Evolutionary conservation across 2,797 vertebrate species (phyloP).

Genomic region (Rhinichthys osculus): DNA sequence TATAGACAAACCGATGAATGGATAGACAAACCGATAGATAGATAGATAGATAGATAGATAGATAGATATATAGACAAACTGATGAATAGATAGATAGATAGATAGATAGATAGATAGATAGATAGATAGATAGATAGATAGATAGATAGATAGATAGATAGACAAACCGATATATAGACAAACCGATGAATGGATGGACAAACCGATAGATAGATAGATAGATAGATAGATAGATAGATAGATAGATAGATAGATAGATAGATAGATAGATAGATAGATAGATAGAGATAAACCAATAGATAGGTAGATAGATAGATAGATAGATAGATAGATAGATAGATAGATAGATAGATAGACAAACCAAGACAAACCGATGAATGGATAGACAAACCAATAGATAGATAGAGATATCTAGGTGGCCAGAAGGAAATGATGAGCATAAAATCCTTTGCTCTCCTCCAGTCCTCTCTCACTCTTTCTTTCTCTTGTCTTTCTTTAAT

Average conservation of each 20-base stretch:
- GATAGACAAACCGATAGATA: too few relatives aligned
- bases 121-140: not conserved
- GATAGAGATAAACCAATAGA: not conserved
- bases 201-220: not conserved
- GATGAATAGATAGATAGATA: constrained; percentile 12
- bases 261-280: not conserved
- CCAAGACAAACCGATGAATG: too few relatives aligned
- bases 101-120: not conserved
- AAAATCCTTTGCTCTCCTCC: not conserved
- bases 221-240: not conserved
- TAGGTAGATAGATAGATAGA: not conserved
- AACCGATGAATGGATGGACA: too few relatives aligned
- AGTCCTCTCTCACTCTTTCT: not conserved
- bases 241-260: too few relatives aligned
- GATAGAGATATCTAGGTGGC: not conserved
- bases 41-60: not conserved
- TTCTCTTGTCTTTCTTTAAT: constrained; percentile 44
- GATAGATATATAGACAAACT: not conserved
- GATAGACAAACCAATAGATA: not conserved
- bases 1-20: too few relatives aligned
- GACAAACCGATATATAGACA: not conserved
- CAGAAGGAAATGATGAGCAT: not conserved
- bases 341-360: not conserved
- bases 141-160: not conserved
- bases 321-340: not conserved